Evolutionary conservation across 1,140 invertebrate species (phyloP), one percentile per base, ranked within the genome.

Genomic region (Anoplophora glabripennis): DNA sequence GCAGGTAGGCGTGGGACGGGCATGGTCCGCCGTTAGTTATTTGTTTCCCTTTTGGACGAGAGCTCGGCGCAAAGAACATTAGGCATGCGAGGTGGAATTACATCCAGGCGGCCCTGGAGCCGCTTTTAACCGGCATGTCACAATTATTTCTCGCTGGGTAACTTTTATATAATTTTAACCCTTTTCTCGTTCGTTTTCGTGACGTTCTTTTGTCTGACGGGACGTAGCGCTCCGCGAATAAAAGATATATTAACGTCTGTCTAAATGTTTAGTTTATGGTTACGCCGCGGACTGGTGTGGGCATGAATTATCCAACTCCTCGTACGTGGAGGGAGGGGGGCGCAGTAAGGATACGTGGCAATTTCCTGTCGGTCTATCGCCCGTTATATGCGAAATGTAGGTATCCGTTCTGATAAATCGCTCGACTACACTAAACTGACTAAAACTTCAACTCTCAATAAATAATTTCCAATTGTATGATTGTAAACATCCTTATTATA

Each of bases 111-210:
- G 40, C 17, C 47, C n/a, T 49, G 28, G 34, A 28, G 47, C 40
- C 35, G 51, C 52, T 61, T 61, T 55, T 54, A 55, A 40, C 52
- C 46, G 59, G 48, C 53, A 57, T 49, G 59, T 61, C 54, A 61
- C 59, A 61, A 61, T 61, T 61, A 57, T 61, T 61, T 61, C 59
- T 57, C 59, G 54, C 53, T 51, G 59, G 59, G 21, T 57, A 61
- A 61, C 59, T 61, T 61, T 61, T 61, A 61, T 61, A 61, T 54
- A 61, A 61, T 61, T 61, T 57, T 47, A 61, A 61, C 59, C 59
- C 59, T 61, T 61, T 61, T 61, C 59, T 61, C 59, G 47, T 53
- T 53, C 49, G 49, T 53, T 53, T 53, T 53, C 49, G 17, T 53
- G 37, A 41, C 28, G 49, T 53, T 53, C 49, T 38, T 53, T 53